These are phyloP conservation scores for Aramus guarauna DNA, from an alignment of 2,113 vertebrate species.

Conservation along the genomic window DNA sequence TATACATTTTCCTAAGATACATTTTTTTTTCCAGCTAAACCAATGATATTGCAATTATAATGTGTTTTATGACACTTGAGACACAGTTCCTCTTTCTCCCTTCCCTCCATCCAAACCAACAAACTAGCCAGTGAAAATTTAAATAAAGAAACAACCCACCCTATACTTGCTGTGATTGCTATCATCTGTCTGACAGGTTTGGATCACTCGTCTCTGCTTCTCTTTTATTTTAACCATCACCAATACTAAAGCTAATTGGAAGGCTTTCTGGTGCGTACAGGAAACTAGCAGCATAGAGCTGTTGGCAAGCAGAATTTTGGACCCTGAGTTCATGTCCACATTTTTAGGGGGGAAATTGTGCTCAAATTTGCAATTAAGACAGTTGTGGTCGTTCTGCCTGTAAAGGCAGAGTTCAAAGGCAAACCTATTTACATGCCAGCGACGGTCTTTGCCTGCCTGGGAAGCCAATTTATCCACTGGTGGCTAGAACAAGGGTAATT, in stretches of 20 bases:
- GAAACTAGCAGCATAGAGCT: not conserved
- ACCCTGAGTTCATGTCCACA: not conserved
- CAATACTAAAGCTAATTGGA: not conserved
- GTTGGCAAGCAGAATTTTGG: not conserved
- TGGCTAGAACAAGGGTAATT: not conserved
- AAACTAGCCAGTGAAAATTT: not conserved
- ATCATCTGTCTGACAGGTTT: not conserved
- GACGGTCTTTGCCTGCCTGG: not conserved
- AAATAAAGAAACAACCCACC: not conserved
- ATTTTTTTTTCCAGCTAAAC: not conserved
- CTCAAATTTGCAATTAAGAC: not conserved
- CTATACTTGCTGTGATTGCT: not conserved
- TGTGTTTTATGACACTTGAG: not conserved
- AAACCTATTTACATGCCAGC: not conserved
- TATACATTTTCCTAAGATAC: not conserved
- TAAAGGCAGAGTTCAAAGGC: not conserved
- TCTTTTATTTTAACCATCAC: not conserved
- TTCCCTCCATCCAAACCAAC: not conserved
- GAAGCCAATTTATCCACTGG: not conserved
- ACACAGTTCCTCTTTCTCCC: not conserved
- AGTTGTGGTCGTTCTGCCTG: not conserved
- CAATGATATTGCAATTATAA: not conserved
- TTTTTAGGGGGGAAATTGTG: not conserved
- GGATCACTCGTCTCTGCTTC: not conserved
- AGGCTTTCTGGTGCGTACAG: not conserved